Evolutionary conservation across 2,797 vertebrate species (phyloP), one percentile per base, ranked within the genome.

Genomic region (Orestias chungarensis): DNA sequence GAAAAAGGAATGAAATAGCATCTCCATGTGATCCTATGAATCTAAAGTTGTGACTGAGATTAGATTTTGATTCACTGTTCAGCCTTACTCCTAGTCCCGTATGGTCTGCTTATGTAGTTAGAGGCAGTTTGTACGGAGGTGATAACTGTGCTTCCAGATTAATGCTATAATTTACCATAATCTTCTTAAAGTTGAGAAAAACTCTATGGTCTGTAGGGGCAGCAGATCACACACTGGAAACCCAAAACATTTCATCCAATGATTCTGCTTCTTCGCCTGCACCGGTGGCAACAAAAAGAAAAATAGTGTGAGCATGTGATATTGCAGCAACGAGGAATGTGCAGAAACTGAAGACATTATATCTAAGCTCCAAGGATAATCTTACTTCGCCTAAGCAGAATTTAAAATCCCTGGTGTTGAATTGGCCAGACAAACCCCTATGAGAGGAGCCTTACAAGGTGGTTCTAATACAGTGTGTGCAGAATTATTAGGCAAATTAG

Each of bases 121-220:
- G 73, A 67, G 71, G 71, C 72, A 75, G 61, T 64, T 82, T 69
- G 72, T 68, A 47, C 70, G 68, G 64, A 81, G 74, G 88, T 79
- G 80, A 88, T 89, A 88, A 82, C 86, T 44, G 55, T 40, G 78
- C 71, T 78, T 81, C 82, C 68, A 86, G 75, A 86, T 89, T 81
- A 89, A 89, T 89, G 87, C 90, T 89, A 86, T 85, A 89, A 87
- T 85, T 86, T 71, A 64, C 2, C 38, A 64, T 93, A 94, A 92
- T 92, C 91, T 87, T 91, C 89, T 92, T 91, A 90, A 40, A 50
- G 66, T 72, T 76, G 57, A 10, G 55, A 69, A 66, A 82, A 69
- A 87, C 68, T 66, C 77, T 82, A 89, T 90, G 85, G 91, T 88
- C 85, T 88, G 75, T 81, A 91, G 82, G 92, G 92, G 91, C 89